phyloP scores from a whole-genome alignment of 2,113 vertebrate genomes.

The Channa maculata region DNA sequence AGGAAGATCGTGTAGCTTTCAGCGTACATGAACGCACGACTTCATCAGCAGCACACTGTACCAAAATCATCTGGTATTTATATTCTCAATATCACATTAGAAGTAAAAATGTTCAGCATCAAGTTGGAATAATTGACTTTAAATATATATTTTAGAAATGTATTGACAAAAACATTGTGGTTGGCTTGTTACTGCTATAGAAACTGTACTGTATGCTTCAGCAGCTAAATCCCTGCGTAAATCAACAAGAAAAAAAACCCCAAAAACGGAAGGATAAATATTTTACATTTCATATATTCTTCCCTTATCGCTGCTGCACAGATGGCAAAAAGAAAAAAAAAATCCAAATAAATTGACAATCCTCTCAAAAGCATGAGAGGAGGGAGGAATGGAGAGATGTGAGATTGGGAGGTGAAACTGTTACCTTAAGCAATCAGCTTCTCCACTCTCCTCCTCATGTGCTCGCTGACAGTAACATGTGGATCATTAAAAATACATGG shows the following conservation, averaged over 20 bases:
- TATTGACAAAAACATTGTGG: constrained; percentile 16
- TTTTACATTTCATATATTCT: constrained; percentile 63
- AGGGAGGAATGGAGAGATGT: constrained; percentile 33
- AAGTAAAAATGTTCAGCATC: constrained; percentile 10
- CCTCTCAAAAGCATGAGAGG: constrained; percentile 63
- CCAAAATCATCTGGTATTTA: background rate
- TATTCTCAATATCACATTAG: background rate
- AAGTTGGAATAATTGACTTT: constrained; percentile 15
- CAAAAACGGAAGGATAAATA: constrained; percentile 70
- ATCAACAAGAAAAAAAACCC: constrained; percentile 61
- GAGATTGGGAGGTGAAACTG: constrained; percentile 55
- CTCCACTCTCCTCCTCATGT: constrained; percentile 8
- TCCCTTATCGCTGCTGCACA: constrained; percentile 76
- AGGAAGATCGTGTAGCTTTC: background rate
- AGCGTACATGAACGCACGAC: no score
- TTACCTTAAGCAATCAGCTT: constrained; percentile 52
- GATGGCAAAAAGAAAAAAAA: constrained; percentile 75
- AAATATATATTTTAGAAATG: constrained; percentile 20
- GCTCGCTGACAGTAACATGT: constrained; percentile 38
- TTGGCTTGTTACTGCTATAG: constrained; percentile 35
- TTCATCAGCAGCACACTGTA: background rate
- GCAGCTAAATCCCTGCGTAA: constrained; percentile 55
- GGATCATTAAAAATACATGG: constrained; percentile 67
- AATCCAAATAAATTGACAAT: constrained; percentile 73
- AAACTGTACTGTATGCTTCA: constrained; percentile 40